phyloP scores from a whole-genome alignment of 2,797 vertebrate species.

The Buceros bicornis region DNA sequence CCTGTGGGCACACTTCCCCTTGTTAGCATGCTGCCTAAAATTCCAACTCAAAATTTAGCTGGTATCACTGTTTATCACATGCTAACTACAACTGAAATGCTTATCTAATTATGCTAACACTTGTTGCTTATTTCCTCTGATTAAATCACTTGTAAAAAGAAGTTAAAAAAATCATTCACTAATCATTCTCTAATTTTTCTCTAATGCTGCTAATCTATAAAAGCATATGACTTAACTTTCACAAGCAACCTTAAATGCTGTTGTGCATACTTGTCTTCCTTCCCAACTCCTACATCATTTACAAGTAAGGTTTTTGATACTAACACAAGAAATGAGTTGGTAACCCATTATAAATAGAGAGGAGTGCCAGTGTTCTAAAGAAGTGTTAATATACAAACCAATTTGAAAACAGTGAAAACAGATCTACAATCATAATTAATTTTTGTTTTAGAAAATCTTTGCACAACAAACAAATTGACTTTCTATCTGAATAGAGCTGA shows the following conservation, averaged over 20 bases:
- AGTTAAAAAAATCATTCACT: neutral
- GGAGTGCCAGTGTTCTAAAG: neutral
- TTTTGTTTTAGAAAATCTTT: neutral
- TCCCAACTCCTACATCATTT: neutral
- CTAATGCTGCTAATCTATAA: neutral
- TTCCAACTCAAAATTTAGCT: neutral
- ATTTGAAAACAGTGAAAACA: neutral
- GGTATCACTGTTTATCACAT: neutral
- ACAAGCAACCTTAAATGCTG: neutral
- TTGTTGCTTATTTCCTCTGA: neutral
- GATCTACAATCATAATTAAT: neutral
- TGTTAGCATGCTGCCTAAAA: neutral
- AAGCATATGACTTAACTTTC: neutral
- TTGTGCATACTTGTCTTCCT: neutral
- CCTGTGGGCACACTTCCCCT: neutral
- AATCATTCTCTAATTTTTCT: neutral
- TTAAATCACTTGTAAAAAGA: slow-evolving; percentile 9
- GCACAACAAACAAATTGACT: neutral
- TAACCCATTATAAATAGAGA: neutral
- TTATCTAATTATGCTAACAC: neutral
- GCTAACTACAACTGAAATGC: neutral
- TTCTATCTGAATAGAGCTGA: neutral
- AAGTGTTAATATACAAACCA: neutral
- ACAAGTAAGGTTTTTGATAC: neutral
- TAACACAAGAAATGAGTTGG: neutral